These are phyloP conservation scores for Amblyornis subalaris DNA, from an alignment of 2,113 vertebrate species.

Conservation along the genomic window DNA sequence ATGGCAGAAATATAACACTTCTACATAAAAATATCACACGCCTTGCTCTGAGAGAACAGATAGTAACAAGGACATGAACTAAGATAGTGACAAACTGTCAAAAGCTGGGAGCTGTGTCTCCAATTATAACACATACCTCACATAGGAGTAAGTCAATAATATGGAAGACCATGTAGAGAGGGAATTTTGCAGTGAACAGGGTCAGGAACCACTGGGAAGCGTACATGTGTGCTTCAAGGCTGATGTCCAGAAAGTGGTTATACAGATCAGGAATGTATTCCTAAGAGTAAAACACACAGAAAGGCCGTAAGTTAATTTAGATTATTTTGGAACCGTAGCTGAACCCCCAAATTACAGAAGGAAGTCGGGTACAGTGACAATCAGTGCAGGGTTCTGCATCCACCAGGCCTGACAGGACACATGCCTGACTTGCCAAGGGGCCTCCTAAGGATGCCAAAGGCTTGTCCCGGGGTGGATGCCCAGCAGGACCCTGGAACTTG, in stretches of 20 bases:
- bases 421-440: background rate
- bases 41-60: background rate
- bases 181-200: slow-evolving; percentile 97
- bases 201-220: slow-evolving; percentile 99
- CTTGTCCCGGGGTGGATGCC: background rate
- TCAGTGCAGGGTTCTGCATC: background rate
- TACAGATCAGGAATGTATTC: slow-evolving; percentile 96
- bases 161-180: slow-evolving; percentile 99
- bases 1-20: background rate
- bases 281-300: slow-evolving; percentile 55
- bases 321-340: background rate
- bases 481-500: background rate
- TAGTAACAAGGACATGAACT: background rate
- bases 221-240: slow-evolving; percentile 98
- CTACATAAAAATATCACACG: background rate
- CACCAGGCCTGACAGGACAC: background rate
- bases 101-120: background rate
- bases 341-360: background rate
- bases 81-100: background rate
- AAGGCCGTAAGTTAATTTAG: background rate
- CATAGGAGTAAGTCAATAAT: slow-evolving; percentile 97
- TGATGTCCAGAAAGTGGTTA: slow-evolving; percentile 93
- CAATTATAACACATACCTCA: slow-evolving; percentile 76
- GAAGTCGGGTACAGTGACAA: background rate
- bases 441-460: background rate